Conservation (phyloP, 2,113 vertebrate genomes). For the Tinamus guttatus region DNA sequence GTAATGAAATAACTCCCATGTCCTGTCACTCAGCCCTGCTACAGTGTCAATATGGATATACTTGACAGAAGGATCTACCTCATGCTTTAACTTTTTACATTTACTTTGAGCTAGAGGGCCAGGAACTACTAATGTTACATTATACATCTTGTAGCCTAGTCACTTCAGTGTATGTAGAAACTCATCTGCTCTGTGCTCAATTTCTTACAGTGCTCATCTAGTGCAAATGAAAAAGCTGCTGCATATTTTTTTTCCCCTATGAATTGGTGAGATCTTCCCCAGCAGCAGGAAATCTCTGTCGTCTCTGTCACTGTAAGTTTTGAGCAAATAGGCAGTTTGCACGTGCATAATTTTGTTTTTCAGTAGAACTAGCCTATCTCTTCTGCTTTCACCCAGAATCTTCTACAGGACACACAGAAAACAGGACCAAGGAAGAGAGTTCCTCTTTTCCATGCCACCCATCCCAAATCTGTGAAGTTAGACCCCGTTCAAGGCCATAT, state of each 20-base stretch:
- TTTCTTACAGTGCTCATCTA: slow-evolving; percentile 11
- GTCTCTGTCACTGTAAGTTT: not conserved
- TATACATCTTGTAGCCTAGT: not conserved
- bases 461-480: not conserved
- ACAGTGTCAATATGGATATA: not conserved
- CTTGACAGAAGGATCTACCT: not conserved
- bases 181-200: not conserved
- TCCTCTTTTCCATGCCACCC: not conserved
- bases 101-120: not conserved
- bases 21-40: not conserved
- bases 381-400: not conserved
- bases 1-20: not conserved
- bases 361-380: not conserved
- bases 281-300: slow-evolving; percentile 3
- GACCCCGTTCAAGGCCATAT: not conserved
- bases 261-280: not conserved
- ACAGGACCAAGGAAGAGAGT: not conserved
- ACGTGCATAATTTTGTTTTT: not conserved
- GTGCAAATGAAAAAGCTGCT: not conserved
- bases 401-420: not conserved
- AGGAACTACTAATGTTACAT: not conserved
- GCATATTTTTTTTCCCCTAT: not conserved
- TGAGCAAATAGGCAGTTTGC: not conserved
- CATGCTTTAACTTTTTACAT: not conserved
- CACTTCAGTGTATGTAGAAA: not conserved